Evolutionary conservation across 2,113 vertebrate genomes (phyloP), one percentile per base, ranked within the genome.

Genomic region (Delphinus delphis): DNA sequence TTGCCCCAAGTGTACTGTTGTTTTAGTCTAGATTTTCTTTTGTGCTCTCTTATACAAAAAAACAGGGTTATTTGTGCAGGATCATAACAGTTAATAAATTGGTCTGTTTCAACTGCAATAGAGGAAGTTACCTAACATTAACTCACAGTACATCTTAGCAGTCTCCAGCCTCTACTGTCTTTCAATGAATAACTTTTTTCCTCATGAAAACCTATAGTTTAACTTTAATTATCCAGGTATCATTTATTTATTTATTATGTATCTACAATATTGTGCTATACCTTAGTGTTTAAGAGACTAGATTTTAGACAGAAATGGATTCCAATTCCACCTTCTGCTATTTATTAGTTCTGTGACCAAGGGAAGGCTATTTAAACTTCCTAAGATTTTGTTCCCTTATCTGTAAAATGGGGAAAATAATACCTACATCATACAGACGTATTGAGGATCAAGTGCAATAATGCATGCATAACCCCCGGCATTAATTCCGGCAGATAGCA

Each of bases 21-120:
- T 71, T 96, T 97, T 86, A 83, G 47, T 65, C 50, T 18, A 67
- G 8, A 26, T 82, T 58, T 88, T 96, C n/a, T 18, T 55, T 55
- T 67, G 20, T 68, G 65, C 9, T 62, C 4, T 79, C 8, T 5
- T 62, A 36, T 53, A 38, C 18, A 26, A 13, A 95, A 89, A 60
- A 41, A 55, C 8, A 25, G 31, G 9, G 60, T 28, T 68, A 90
- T 93, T 73, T 89, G 28, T 38, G 1, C 31, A 62, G 41, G 25
- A 60, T 83, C 36, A 41, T 47, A 25, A 91, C n/a, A 86, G 36
- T 44, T 50, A 67, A 2, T 76, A 41, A 93, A 83, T 6, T 71
- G 25, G 8, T 70, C 25, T 79, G 62, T 62, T 77, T 68, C 26
- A 63, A 41, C 41, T 62, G 12, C 73, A 33, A 1, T 3, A 41